Evolutionary conservation across 92 coral and sea anemone species (phyloP).

Genomic region (Heteractis magnifica): DNA sequence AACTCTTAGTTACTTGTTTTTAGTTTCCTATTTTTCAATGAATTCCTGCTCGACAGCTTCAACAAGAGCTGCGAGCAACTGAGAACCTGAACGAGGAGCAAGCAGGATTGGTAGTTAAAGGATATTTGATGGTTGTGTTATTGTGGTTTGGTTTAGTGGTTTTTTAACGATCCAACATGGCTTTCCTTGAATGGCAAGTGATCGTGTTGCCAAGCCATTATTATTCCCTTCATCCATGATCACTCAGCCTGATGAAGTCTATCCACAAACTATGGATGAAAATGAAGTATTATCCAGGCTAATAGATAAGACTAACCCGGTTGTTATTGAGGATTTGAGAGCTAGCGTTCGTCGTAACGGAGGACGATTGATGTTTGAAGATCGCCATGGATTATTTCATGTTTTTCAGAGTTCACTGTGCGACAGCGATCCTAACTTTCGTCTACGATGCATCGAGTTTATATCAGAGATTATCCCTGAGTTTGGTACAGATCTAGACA

Average conservation of each 20-base stretch:
- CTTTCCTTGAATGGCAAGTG: constrained; percentile 65
- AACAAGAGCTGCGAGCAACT: constrained; percentile 4
- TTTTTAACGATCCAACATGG: constrained; percentile 44
- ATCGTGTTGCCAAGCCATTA: constrained; percentile 99
- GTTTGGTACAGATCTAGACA: constrained; percentile 89
- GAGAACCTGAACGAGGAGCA: not conserved
- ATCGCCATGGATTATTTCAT: constrained; percentile 85
- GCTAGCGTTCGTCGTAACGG: constrained; percentile 96
- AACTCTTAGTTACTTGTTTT: constrained; percentile 11
- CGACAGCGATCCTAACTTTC: constrained; percentile 80
- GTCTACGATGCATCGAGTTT: constrained; percentile 88
- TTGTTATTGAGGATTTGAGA: constrained; percentile 79
- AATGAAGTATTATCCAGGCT: constrained; percentile 89
- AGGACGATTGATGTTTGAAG: constrained; percentile 93
- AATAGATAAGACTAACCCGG: constrained; percentile 71
- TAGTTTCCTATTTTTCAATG: constrained; percentile 35
- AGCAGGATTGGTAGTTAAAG: not conserved
- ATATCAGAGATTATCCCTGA: constrained; percentile 92
- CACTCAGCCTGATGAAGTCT: constrained; percentile 95
- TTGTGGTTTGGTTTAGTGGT: constrained; percentile 66
- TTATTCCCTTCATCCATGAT: constrained; percentile 81
- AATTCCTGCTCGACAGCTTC: constrained; percentile 28
- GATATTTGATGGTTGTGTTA: constrained; percentile 48
- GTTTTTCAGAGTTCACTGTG: constrained; percentile 85
- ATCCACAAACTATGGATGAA: constrained; percentile 84